These are phyloP conservation scores for Oscheius sp. DNA, from an alignment of 2,888 invertebrate species.

Conservation along the genomic window DNA sequence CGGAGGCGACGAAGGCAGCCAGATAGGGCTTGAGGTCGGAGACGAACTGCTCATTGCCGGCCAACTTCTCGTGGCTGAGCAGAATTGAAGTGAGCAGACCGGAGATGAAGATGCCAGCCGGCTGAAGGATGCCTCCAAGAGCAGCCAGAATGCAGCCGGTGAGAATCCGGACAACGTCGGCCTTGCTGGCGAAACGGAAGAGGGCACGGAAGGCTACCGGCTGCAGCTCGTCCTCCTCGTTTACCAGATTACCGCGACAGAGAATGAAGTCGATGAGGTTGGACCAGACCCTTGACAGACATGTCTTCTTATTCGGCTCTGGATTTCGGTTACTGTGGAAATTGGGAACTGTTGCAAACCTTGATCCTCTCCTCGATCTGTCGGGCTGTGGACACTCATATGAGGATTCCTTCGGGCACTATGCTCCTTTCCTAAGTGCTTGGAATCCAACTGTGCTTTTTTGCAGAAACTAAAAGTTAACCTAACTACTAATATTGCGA, in stretches of 20 bases:
- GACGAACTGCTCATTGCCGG: not conserved
- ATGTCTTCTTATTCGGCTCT: no score
- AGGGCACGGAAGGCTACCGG: constrained; percentile 6
- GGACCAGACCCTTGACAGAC: constrained; percentile 6
- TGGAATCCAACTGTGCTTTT: no score
- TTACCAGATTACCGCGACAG: constrained; percentile 4
- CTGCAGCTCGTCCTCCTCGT: not conserved
- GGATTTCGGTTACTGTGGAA: no score
- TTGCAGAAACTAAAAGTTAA: no score
- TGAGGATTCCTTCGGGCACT: no score
- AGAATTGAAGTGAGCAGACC: constrained; percentile 16
- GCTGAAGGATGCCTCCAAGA: constrained; percentile 11
- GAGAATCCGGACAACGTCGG: not conserved
- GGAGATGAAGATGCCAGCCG: constrained; percentile 15
- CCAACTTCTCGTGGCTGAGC: not conserved
- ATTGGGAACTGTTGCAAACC: no score
- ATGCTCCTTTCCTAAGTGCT: no score
- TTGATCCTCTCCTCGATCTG: no score
- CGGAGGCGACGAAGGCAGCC: not conserved
- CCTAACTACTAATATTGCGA: no score
- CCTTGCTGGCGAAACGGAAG: constrained; percentile 19
- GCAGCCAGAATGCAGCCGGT: not conserved
- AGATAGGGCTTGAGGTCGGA: not conserved
- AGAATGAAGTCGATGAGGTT: constrained; percentile 6
- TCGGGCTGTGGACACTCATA: no score